phyloP scores from a whole-genome alignment of 2,888 invertebrate species.

The Ryuthela nishihirai region DNA sequence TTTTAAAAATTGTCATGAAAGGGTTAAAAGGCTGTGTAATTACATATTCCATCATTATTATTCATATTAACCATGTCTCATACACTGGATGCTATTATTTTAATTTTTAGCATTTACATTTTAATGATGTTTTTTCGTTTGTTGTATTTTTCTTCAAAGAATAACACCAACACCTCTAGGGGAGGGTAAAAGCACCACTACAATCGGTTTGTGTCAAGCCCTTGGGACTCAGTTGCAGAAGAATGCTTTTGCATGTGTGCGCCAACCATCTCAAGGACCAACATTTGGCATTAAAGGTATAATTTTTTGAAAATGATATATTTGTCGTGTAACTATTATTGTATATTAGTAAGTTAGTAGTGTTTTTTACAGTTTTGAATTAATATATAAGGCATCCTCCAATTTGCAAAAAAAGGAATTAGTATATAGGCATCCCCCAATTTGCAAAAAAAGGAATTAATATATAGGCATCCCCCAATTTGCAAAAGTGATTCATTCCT shows the following conservation, averaged over 20 bases:
- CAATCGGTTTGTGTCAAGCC: conserved; percentile 89
- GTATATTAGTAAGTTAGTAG: not conserved
- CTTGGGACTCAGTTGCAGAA: conserved; percentile 74
- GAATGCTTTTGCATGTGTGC: conserved; percentile 88
- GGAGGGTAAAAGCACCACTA: conserved; percentile 96
- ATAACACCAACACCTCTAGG: conserved; percentile 99
- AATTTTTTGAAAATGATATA: conserved; percentile 1
- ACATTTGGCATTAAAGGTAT: conserved; percentile 93
- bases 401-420: not conserved
- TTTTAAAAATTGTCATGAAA: not conserved
- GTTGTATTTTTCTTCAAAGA: conserved; percentile 53
- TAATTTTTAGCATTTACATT: not conserved
- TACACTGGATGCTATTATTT: not conserved
- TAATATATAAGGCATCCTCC: too few species aligned
- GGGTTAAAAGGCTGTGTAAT: not conserved
- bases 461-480: not conserved
- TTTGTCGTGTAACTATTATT: not conserved
- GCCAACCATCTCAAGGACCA: conserved; percentile 98
- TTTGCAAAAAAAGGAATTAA: not conserved
- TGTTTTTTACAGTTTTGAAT: not conserved
- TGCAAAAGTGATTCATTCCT: not conserved
- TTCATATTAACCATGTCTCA: not conserved
- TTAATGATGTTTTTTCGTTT: not conserved
- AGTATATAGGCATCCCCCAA: not conserved
- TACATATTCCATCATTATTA: not conserved